Evolutionary conservation across 1,140 invertebrate species (phyloP), one percentile per base, ranked within the genome.

Genomic region (Goniozus legneri): DNA sequence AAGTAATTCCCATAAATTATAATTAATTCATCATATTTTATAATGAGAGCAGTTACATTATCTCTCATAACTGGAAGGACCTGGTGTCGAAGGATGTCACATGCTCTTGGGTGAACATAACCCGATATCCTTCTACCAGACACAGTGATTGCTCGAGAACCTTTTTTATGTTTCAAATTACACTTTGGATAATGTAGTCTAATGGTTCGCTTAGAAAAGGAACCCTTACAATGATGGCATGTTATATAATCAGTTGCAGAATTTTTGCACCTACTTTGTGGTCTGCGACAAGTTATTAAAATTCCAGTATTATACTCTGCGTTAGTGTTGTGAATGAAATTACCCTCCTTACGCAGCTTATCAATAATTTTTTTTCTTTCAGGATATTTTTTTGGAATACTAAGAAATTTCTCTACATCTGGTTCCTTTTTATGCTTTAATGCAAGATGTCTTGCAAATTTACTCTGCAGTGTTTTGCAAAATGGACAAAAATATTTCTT

Each of bases 1-100:
- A 51, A 18, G 22, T 53, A 56, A 22, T 60, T 60, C 1, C 41
- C 50, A 38, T 48, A 53, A 8, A 34, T 6, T 21, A 60, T 60
- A n/a, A 56, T 24, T 8, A 60, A 31, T 31, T 42, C 15, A 39
- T 60, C 54, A 19, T 53, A 51, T 33, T 33, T 34, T 2, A 60
- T 60, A 2, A 35, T 10, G 8, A 20, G 4, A 14, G 36, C 19
- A 16, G 54, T 15, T 8, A 21, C 19, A 37, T 50, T 43, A 32
- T 54, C 37, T n/a, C 42, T 21, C 12, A 56, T 13, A 20, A 48
- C 24, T 6, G 41, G 57, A 39, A 56, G 47, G 22, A 56, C 27
- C 6, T 36, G n/a, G 38, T 39, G 20, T 22, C 47, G 40, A n/a
- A 59, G 35, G 14, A 21, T 39, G 10, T 27, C 16, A 19, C 18